Base-by-base conservation (phyloP, 1,140 invertebrate genomes). In the Asobara japonica region DNA sequence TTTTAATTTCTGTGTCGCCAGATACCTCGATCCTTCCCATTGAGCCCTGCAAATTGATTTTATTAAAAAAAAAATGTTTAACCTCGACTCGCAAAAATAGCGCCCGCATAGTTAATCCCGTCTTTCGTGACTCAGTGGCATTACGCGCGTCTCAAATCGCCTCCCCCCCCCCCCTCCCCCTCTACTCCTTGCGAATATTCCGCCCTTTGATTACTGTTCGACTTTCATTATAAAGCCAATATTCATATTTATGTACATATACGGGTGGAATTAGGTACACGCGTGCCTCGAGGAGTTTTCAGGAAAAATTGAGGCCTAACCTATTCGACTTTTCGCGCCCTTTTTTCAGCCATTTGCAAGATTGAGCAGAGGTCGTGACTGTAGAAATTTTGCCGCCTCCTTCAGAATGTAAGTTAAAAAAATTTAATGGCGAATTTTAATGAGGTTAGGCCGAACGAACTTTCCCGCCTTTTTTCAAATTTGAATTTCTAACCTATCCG, bases 221-320 rank as follows among this genome's bases (percentile, higher is more conserved):
- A 45, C 71, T 71, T 71, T 69, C 56, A 56, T 74, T 65, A 71
- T 67, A 69, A 11, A 74, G 51, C 74, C 71, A 71, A 75, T 75
- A 75, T 75, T 73, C 74, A 75, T 75, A 75, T 75, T 75, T 75
- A 75, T 71, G 67, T 73, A 62, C 74, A 75, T 75, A 75, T 60
- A 64, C 27, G 71, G 48, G 66, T 31, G 48, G 8, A 36, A 56
- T 66, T 41, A 27, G 56, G 78, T 75, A 74, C 73, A 76, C 74
- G 69, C 71, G 76, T 74, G 73, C 74, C 41, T 45, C 11, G 41
- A 45, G 51, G 51, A 25, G 10, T 56, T 56, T 56, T 56, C 13
- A 27, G 13, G 51, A 56, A 56, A 45, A 45, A 45, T 45, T 16
- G n/a, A 51, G 29, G 20, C 56, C 56, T 33, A 62, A 62, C 56